Conservation (phyloP, 2,113 vertebrate species). For the Etia nguti region DNA sequence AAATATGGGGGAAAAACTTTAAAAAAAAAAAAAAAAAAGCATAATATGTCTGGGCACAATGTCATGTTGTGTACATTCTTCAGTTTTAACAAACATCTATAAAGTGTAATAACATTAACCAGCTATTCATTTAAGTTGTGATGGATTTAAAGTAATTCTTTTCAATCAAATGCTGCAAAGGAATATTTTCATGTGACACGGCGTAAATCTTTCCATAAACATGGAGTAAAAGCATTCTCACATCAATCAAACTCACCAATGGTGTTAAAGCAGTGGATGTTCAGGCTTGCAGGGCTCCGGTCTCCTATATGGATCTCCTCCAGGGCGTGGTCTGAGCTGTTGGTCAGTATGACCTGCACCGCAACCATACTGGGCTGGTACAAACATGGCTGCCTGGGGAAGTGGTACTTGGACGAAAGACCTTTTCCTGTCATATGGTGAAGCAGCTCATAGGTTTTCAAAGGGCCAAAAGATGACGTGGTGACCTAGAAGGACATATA, state of each 20-base stretch:
- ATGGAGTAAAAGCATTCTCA: background rate
- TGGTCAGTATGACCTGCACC: slow-evolving; percentile 83
- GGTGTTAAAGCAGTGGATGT: slow-evolving; percentile 82
- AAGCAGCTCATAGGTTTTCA: slow-evolving; percentile 82
- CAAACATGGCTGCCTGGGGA: slow-evolving; percentile 84
- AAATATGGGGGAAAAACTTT: background rate
- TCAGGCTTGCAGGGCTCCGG: slow-evolving; percentile 73
- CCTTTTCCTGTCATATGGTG: slow-evolving; percentile 95
- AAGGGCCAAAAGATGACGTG: slow-evolving; percentile 78
- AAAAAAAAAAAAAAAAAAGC: background rate
- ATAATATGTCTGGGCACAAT: slow-evolving; percentile 16
- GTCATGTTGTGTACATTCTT: slow-evolving; percentile 46
- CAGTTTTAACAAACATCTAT: background rate
- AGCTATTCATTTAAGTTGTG: background rate
- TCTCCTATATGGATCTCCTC: slow-evolving; percentile 84
- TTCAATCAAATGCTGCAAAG: slow-evolving; percentile 20
- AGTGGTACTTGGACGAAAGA: slow-evolving; percentile 85
- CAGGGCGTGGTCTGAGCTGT: slow-evolving; percentile 80
- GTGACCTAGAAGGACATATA: slow-evolving; percentile 70
- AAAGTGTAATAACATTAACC: background rate
- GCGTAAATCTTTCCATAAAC: background rate
- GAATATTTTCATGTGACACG: slow-evolving; percentile 12
- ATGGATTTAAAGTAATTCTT: background rate
- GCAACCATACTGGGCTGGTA: slow-evolving; percentile 84
- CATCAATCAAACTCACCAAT: slow-evolving; percentile 56